A percentile compares a stretch with the other conserved stretches of the same genome.
phyloP scores from a whole-genome alignment of 2,113 vertebrate species.

The Nothoprocta pentlandii region DNA sequence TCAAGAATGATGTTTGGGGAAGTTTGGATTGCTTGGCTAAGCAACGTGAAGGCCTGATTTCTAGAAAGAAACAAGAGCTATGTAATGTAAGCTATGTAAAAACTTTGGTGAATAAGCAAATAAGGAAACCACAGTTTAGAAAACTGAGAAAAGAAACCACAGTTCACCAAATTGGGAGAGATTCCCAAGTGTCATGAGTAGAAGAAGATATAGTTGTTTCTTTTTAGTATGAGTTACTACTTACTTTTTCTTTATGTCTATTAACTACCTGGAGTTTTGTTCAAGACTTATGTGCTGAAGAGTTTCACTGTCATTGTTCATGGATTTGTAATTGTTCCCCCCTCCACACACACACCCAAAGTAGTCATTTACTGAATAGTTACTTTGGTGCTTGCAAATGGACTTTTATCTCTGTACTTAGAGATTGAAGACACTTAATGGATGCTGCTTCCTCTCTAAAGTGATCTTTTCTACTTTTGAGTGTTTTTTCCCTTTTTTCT shows the following conservation, averaged over 20 bases:
- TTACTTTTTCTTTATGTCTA: not conserved
- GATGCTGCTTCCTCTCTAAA: not conserved
- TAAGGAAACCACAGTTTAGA: not conserved
- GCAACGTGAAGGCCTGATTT: not conserved
- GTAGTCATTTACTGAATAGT: not conserved
- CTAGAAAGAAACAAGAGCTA: not conserved
- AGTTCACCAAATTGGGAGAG: not conserved
- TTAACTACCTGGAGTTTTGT: not conserved
- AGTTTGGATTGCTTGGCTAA: not conserved
- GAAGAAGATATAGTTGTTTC: not conserved
- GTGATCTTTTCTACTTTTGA: not conserved
- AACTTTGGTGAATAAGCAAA: not conserved
- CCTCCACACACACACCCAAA: no score
- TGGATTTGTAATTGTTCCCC: not conserved
- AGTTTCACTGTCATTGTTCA: not conserved
- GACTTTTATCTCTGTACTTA: not conserved
- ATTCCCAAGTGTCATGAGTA: not conserved
- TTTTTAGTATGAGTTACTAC: not conserved
- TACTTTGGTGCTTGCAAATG: not conserved
- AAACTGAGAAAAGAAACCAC: not conserved
- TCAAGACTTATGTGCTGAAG: not conserved
- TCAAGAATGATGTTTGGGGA: not conserved
- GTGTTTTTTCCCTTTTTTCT: not conserved
- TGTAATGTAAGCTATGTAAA: not conserved
- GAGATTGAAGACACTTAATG: not conserved